Evolutionary conservation across 2,113 vertebrate species (phyloP), one percentile per base, ranked within the genome.

Genomic region (Polypterus bichir): DNA sequence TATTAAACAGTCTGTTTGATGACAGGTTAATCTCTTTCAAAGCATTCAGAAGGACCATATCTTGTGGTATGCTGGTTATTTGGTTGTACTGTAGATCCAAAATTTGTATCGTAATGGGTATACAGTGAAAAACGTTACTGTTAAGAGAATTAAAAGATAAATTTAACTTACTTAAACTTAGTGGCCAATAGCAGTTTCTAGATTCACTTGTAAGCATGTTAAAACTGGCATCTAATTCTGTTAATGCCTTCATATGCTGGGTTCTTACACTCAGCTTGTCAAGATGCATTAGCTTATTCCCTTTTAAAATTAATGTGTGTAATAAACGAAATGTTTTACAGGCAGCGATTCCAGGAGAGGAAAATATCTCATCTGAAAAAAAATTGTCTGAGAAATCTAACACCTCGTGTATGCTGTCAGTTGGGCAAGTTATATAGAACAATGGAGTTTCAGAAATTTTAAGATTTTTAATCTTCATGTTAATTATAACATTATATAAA

Each of bases 361-460:
- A 79, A 66, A 96, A 96, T 68, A 95, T 57, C 0, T 61, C 1
- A 0, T 96, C 91, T 0, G 88, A 86, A 47, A 97, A 3, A 5
- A 84, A 76, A 59, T 92, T 90, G 60, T 68, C 64, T 2, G 89
- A 88, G 68, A 97, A 86, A 65, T 91, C 79, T 65, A 96, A 65
- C 57, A 82, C 62, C 4, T 68, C 64, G 62, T 91, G 80, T 4
- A 54, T 66, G 65, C 90, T 96, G 4, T 55, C 65, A 4, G 63
- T 68, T 6, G 94, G 94, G 64, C 93, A 97, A 49, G 87, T 82
- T 89, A 96, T 90, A 61, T 92, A 84, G 3, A 95, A 59, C 4
- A 94, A 76, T 44, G 62, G 71, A 0, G 86, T 47, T 52, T 84
- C 76, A 6, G 61, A 59, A 45, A 94, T 64, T 0, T 84, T 83